Conservation (phyloP, 2,888 invertebrate species). For the Orthosia incerta region DNA sequence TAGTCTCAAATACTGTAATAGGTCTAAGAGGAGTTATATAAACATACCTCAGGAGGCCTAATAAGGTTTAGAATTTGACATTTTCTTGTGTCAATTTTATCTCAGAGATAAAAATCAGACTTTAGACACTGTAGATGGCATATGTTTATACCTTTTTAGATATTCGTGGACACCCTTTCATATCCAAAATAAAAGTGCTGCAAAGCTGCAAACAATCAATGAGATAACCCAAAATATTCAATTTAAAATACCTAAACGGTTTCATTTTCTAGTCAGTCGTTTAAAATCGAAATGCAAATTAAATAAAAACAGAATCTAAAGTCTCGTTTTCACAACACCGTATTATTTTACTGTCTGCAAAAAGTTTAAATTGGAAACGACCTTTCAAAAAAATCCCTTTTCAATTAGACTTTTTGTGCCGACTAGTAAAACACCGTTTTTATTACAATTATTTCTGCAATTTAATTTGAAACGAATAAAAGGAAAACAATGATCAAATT, state of each 20-base stretch:
- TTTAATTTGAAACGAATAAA: conserved; percentile 33
- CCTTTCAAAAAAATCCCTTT: conserved; percentile 23
- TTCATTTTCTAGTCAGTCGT: conserved; percentile 14
- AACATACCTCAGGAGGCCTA: too few relatives aligned
- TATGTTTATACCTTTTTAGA: too few relatives aligned
- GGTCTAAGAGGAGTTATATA: too few relatives aligned
- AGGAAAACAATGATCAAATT: conserved; percentile 32
- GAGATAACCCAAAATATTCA: conserved; percentile 11
- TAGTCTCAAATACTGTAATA: too few relatives aligned
- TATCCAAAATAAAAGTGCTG: neutral
- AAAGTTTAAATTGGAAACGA: conserved; percentile 29
- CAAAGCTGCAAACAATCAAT: conserved; percentile 6
- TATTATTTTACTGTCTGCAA: conserved; percentile 39
- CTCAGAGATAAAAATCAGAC: too few relatives aligned
- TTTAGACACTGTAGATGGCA: too few relatives aligned
- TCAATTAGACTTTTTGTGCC: conserved; percentile 20
- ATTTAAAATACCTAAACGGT: neutral
- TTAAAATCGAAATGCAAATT: conserved; percentile 36
- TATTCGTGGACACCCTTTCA: neutral
- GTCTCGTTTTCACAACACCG: conserved; percentile 19
- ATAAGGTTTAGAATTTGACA: too few relatives aligned
- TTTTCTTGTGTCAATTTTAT: too few relatives aligned
- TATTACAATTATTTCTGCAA: conserved; percentile 11
- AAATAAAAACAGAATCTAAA: conserved; percentile 37
- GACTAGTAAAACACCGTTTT: conserved; percentile 2